phyloP scores from a whole-genome alignment of 1,140 invertebrate genomes.

The Asobara japonica region DNA sequence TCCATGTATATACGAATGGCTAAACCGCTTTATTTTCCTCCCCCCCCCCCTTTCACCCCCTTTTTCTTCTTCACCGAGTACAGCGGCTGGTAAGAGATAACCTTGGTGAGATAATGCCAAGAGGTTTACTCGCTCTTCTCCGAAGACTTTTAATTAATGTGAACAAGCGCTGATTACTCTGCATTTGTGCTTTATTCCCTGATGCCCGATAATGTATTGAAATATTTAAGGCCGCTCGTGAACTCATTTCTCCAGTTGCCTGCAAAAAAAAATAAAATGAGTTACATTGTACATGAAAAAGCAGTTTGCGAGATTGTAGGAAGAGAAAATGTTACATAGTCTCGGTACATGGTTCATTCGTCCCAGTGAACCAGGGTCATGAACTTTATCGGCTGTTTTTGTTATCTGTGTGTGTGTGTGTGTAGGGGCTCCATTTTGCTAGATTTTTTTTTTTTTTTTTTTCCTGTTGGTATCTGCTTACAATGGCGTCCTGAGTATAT shows the following conservation, averaged over 20 bases:
- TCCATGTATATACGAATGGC: not conserved
- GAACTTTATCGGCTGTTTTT: not conserved
- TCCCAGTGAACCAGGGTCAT: conserved; percentile 4
- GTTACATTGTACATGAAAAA: conserved; percentile 6
- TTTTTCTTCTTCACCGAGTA: not conserved
- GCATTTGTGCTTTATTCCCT: conserved; percentile 11
- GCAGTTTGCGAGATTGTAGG: not conserved
- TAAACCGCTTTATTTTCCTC: not conserved
- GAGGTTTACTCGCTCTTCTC: conserved; percentile 13
- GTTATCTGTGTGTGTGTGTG: not conserved
- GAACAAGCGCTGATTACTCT: conserved; percentile 15
- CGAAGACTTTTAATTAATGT: conserved; percentile 11
- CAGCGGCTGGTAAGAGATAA: not conserved
- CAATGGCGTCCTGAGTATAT: not conserved
- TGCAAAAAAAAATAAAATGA: not conserved
- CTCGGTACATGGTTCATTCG: not conserved
- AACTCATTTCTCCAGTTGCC: not conserved
- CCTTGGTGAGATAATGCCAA: conserved; percentile 7
- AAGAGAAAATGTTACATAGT: not conserved
- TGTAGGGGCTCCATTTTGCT: not conserved
- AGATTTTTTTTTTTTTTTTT: too few species aligned
- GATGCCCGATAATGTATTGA: conserved; percentile 14
- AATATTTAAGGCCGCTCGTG: not conserved
- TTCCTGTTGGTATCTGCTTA: not conserved
- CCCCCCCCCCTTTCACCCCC: not conserved